These are phyloP conservation scores for Machaerirhynchus nigripectus DNA, from an alignment of 2,113 vertebrate species.

Conservation along the genomic window DNA sequence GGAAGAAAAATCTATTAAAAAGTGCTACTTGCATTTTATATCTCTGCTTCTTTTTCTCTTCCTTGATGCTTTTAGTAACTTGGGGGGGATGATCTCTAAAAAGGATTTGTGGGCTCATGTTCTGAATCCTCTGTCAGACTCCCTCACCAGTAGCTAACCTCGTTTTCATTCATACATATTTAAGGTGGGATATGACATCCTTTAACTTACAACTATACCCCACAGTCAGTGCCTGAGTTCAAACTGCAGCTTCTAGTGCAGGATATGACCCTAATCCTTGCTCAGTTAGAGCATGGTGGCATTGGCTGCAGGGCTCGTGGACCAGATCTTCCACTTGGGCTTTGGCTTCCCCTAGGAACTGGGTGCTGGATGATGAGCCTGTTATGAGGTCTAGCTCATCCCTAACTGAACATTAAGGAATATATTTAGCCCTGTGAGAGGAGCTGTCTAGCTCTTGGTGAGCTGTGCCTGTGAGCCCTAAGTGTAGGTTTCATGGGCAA, in stretches of 20 bases:
- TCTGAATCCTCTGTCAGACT: neutral
- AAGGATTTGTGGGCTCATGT: neutral
- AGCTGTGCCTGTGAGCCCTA: neutral
- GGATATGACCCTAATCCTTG: neutral
- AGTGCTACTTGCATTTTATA: constrained; percentile 57
- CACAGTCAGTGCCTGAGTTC: neutral
- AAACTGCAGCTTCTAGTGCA: neutral
- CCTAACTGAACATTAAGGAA: neutral
- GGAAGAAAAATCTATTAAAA: constrained; percentile 65
- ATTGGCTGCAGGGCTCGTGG: fast-evolving
- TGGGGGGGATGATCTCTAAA: neutral
- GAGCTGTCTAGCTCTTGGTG: neutral
- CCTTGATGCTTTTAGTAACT: constrained; percentile 45
- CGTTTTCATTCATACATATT: neutral
- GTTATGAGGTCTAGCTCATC: neutral
- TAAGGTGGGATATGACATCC: neutral
- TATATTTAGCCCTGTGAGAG: neutral
- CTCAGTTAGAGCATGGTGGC: neutral
- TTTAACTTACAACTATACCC: neutral
- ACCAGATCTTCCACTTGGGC: neutral
- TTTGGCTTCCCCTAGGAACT: neutral
- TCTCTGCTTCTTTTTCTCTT: constrained; percentile 12
- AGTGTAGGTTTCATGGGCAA: neutral
- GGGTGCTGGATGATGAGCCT: neutral
- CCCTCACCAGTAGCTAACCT: neutral